Conservation (phyloP, 2,113 vertebrate species). For the Clarias macrocephalus region DNA sequence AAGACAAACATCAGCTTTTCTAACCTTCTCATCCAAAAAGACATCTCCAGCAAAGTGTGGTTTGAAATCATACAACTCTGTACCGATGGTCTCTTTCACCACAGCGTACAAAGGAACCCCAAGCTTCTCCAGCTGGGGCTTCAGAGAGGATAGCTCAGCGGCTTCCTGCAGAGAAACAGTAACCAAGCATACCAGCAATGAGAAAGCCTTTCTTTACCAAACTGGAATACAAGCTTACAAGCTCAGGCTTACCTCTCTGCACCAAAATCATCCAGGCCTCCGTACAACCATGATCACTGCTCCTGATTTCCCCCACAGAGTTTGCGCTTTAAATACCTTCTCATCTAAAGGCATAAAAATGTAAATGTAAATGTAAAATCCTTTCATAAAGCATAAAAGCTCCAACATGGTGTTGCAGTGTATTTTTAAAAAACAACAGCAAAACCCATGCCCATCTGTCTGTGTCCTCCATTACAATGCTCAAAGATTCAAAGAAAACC, state of each 20-base stretch:
- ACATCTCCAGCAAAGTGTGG: slow-evolving; percentile 90
- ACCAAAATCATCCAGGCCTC: slow-evolving; percentile 96
- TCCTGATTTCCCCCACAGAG: slow-evolving; percentile 85
- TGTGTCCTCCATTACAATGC: not conserved
- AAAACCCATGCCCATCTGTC: not conserved
- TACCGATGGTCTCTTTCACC: slow-evolving; percentile 87
- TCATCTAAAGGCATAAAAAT: slow-evolving; percentile 63
- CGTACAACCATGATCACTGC: slow-evolving; percentile 93
- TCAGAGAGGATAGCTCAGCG: slow-evolving; percentile 90
- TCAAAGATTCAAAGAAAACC: not conserved
- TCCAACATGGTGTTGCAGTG: not conserved
- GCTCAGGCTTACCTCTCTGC: slow-evolving; percentile 84
- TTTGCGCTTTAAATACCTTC: slow-evolving; percentile 82
- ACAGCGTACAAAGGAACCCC: slow-evolving; percentile 90
- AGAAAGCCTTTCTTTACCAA: not conserved
- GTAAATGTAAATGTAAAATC: too few species aligned
- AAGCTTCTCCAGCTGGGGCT: slow-evolving; percentile 84
- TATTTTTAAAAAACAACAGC: not conserved
- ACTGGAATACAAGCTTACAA: not conserved
- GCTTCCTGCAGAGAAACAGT: slow-evolving; percentile 79
- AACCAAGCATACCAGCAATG: not conserved
- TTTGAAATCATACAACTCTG: slow-evolving; percentile 89
- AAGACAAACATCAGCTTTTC: not conserved
- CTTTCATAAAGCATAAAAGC: not conserved
- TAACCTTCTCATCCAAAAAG: slow-evolving; percentile 88